Evolutionary conservation across 2,888 invertebrate genomes (phyloP).

Genomic region (Ariolimax columbianus): DNA sequence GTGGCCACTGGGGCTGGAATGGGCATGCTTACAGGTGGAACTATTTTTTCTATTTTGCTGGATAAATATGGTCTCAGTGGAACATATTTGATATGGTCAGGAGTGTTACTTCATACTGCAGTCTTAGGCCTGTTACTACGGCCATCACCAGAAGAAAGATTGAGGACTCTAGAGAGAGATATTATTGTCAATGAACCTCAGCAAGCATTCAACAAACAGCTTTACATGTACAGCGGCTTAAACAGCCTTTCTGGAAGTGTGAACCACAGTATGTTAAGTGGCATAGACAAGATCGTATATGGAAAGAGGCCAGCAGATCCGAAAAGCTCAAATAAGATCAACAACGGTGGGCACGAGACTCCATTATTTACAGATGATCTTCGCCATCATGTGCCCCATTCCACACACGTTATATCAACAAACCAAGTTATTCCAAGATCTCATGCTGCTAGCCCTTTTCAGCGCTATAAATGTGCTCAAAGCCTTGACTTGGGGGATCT

Average conservation of each 20-base stretch:
- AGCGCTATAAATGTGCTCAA: constrained; percentile 2
- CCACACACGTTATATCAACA: constrained; percentile 17
- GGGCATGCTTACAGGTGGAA: constrained; percentile 53
- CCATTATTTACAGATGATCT: constrained; percentile 25
- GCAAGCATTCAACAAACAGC: background rate
- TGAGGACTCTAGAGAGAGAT: constrained; percentile 6
- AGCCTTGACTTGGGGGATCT: background rate
- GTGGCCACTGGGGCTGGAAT: constrained; percentile 52
- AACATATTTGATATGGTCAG: constrained; percentile 47
- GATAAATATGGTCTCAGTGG: constrained; percentile 36
- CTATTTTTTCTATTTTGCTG: constrained; percentile 38
- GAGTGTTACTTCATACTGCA: constrained; percentile 31
- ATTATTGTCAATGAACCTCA: background rate
- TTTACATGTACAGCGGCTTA: background rate
- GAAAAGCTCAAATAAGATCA: background rate
- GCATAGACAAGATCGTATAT: constrained; percentile 29
- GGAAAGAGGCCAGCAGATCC: background rate
- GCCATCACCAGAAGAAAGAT: constrained; percentile 45
- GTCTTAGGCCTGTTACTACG: constrained; percentile 34
- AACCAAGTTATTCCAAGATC: constrained; percentile 1
- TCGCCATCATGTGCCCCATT: constrained; percentile 5
- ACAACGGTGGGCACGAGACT: background rate
- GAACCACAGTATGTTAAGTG: constrained; percentile 44
- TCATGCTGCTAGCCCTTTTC: background rate
- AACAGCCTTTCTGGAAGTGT: constrained; percentile 33